Evolutionary conservation across 2,888 invertebrate genomes (phyloP), one percentile per base, ranked within the genome.

Genomic region (Caenorhabditis becei): DNA sequence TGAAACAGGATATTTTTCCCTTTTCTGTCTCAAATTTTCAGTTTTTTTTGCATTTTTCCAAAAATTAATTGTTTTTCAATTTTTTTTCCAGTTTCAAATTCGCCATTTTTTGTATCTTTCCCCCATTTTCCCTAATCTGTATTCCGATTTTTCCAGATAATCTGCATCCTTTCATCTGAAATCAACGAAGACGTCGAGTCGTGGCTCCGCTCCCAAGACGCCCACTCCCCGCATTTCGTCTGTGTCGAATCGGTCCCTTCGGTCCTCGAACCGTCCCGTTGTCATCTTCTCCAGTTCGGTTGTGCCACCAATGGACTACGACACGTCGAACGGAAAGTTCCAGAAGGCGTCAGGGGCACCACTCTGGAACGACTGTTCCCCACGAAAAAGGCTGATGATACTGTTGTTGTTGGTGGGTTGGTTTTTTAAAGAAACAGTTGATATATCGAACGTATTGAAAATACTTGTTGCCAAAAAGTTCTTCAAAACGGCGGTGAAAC

Each of bases 221-320:
- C 23, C n/a, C 23, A 56, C 32, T 32, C 49, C 3, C 44, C 80
- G 11, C 81, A 77, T 18, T 81, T 72, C 18, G 56, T 81, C 5
- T 81, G 71, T 24, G 32, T 81, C 49, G 80, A 81, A 24, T 62
- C 16, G 10, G 47, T 81, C 37, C 77, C 77, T 14, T 11, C 23
- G 8, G 18, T 28, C 7, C 41, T 77, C 11, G 67, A 77, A 2
- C 66, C 77, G 8, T 37, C 71, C 8, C 71, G 54, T n/a, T 62
- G 75, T 11, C 82, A 82, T 54, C 35, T 82, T 0, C 65, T 82
- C 20, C 75, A 75, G 61, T 74, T 71, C 18, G 77, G 82, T 23
- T 75, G 75, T 11, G 82, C 82, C 16, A 82, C 82, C 0, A 37
- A 70, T 32, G 77, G 77, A 7, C 61, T 82, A 11, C 56, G 82